Evolutionary conservation across 2,888 invertebrate species (phyloP), one percentile per base, ranked within the genome.

Genomic region (Drosophila flavopinicola): DNA sequence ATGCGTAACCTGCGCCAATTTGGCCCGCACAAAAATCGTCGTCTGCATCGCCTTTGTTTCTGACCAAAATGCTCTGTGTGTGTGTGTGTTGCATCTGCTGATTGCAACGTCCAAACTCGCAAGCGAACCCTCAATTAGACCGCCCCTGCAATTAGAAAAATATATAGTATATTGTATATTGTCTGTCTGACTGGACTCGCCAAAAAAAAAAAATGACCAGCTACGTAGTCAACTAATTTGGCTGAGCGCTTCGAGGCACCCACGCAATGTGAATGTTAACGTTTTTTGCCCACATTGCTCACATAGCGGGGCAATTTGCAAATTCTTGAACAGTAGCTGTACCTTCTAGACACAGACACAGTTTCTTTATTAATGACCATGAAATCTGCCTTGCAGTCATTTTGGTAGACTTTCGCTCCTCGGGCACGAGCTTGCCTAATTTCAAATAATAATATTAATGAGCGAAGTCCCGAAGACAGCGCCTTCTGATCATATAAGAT

Each of bases 101-200:
- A 75, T 79, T 84, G 79, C 80, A 63, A 53, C 25, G 66, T 54
- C 60, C 44, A 54, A 56, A 51, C 61, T 29, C 52, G 37, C 47
- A 42, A 41, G 24, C 38, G 66, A 87, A 87, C 87, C 85, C 56
- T 67, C 79, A 88, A 88, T 88, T 88, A 88, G 72, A 74, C 87
- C 88, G 88, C 88, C 88, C 80, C 77, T 88, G 69, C 85, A 86
- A 88, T 88, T 88, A 84, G 59, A 70, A 68, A 79, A 54, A n/a
- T n/a, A n/a, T n/a, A n/a, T n/a, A n/a, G n/a, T 42, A 54, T 66
- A 1, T 17, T 20, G 17, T 20, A 61, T 57, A 52, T 47, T 45
- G 47, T 54, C 37, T 42, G 37, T 17, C 24, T 20, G 25, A n/a
- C n/a, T n/a, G n/a, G n/a, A n/a, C n/a, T 33, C 41, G 41, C 27